phyloP scores from a whole-genome alignment of 2,797 vertebrate genomes.

The Pantherophis vulpinus region DNA sequence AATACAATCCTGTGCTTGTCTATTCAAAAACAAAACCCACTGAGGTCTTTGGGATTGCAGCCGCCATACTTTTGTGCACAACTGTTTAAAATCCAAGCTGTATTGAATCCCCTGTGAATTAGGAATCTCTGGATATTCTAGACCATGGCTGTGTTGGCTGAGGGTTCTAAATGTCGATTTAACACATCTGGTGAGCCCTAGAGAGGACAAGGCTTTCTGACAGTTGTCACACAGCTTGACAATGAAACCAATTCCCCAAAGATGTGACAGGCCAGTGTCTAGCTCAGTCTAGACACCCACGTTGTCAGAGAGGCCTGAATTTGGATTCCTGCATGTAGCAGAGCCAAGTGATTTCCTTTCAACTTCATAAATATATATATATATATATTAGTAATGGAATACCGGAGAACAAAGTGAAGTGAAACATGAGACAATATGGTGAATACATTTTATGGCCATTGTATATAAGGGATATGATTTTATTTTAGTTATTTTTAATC shows the following conservation, averaged over 20 bases:
- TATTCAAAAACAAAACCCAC: not conserved
- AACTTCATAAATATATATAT: too few relatives aligned
- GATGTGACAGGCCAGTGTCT: not conserved
- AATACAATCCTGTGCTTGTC: not conserved
- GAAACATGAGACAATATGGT: not conserved
- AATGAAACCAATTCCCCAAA: not conserved
- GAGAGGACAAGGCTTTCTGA: not conserved
- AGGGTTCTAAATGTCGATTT: not conserved
- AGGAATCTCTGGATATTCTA: not conserved
- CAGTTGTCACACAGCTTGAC: not conserved
- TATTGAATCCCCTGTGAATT: not conserved
- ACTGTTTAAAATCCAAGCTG: not conserved
- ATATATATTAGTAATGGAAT: too few relatives aligned
- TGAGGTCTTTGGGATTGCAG: not conserved
- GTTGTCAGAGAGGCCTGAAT: not conserved
- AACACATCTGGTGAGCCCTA: not conserved
- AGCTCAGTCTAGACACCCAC: not conserved
- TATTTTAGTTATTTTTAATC: not conserved
- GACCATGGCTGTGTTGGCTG: not conserved
- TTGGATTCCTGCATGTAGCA: not conserved
- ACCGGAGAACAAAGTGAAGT: not conserved
- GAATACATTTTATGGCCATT: not conserved
- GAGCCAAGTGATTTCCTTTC: not conserved
- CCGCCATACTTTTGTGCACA: not conserved
- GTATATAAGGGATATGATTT: not conserved